Evolutionary conservation across 2,888 invertebrate genomes (phyloP).

Genomic region (Pristionchus arcanus): DNA sequence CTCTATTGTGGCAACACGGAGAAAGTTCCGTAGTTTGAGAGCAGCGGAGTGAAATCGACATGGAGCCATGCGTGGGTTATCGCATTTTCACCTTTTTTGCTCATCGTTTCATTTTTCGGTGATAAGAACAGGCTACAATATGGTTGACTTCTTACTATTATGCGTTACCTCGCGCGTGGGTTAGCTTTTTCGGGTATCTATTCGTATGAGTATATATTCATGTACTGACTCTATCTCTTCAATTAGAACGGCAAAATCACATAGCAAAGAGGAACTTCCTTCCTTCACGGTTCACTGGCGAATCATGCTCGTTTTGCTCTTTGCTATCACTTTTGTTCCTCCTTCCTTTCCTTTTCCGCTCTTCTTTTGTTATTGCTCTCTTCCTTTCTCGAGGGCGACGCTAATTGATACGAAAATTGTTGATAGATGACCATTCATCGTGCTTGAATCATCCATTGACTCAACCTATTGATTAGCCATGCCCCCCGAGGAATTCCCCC

Average conservation of each 20-base stretch:
- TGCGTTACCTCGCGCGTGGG: background rate
- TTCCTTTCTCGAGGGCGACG: background rate
- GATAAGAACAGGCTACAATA: background rate
- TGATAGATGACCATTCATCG: background rate
- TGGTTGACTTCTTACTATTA: background rate
- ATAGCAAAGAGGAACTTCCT: background rate
- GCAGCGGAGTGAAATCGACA: background rate
- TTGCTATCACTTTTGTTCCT: background rate
- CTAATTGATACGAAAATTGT: conserved; percentile 5
- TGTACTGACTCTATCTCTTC: too few species aligned
- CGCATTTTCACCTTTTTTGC: background rate
- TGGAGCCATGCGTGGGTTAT: conserved; percentile 34
- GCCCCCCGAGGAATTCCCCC: background rate
- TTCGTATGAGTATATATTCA: too few species aligned
- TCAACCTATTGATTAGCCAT: background rate
- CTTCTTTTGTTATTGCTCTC: background rate
- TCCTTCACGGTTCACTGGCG: background rate
- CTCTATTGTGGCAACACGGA: conserved; percentile 13
- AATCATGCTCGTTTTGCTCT: background rate
- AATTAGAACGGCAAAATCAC: too few species aligned
- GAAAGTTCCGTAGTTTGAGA: background rate
- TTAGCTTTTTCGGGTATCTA: background rate
- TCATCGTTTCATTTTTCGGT: background rate
- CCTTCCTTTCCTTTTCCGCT: background rate
- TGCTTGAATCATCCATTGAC: conserved; percentile 3